Conservation (phyloP, 2,113 vertebrate genomes). For the Sinocyclocheilus maitianheensis region DNA sequence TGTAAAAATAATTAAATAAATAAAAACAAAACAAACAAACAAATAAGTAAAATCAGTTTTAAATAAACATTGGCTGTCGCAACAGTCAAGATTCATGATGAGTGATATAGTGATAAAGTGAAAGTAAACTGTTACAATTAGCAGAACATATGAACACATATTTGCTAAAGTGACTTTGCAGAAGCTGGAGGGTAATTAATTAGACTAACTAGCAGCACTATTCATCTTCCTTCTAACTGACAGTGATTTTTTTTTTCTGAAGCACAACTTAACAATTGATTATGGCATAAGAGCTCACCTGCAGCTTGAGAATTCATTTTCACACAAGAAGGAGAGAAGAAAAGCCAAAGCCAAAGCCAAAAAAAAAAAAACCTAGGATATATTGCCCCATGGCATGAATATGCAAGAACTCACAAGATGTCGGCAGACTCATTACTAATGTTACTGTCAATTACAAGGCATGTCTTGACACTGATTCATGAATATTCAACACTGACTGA, state of each 20-base stretch:
- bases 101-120: background rate
- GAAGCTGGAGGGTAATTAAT: constrained; percentile 22
- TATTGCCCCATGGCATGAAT: constrained; percentile 80
- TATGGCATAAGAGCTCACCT: constrained; percentile 49
- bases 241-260: constrained; percentile 68
- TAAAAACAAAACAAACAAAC: too few relatives aligned
- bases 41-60: too few relatives aligned
- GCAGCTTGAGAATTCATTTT: constrained; percentile 72
- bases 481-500: constrained; percentile 81
- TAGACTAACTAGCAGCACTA: constrained; percentile 40
- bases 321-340: constrained; percentile 43
- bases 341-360: background rate
- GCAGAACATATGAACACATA: constrained; percentile 14
- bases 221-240: constrained; percentile 71
- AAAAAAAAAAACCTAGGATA: constrained; percentile 63
- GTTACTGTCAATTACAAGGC: constrained; percentile 84
- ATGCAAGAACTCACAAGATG: constrained; percentile 77
- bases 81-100: background rate
- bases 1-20: background rate
- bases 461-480: constrained; percentile 84
- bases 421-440: constrained; percentile 82
- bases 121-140: background rate
- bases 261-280: constrained; percentile 76
- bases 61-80: too few relatives aligned
- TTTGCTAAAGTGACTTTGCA: constrained; percentile 24